Conservation (phyloP, 2,888 invertebrate genomes). For the Ennomos quercinarius region DNA sequence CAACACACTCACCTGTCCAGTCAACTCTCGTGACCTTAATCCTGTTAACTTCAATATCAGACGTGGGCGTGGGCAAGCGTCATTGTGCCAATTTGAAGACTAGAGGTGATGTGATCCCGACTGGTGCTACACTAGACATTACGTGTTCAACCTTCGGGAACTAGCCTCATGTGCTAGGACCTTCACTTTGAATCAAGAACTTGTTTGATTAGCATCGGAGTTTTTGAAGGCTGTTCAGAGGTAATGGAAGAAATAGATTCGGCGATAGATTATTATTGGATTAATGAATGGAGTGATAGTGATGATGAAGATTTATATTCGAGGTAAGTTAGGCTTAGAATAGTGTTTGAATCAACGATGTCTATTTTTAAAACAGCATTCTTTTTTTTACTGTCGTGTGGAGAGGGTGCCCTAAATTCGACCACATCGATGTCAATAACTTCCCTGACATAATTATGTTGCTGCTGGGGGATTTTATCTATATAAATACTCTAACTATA, state of each 20-base stretch:
- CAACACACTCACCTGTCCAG: slow-evolving; percentile 10
- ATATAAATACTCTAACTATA: no score
- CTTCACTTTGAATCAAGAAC: no score
- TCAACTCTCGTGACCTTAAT: slow-evolving; percentile 23
- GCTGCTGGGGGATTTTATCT: no score
- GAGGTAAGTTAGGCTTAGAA: slow-evolving; percentile 36
- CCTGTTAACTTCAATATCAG: slow-evolving; percentile 25
- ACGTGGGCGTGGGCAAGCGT: slow-evolving; percentile 40
- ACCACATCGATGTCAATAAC: no score
- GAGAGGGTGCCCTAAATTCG: no score
- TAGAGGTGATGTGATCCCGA: slow-evolving; percentile 46
- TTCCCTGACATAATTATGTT: no score
- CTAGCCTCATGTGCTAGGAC: slow-evolving; percentile 12
- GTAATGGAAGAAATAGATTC: slow-evolving; percentile 34
- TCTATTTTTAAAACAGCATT: no score
- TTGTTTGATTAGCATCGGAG: background rate
- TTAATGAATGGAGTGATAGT: slow-evolving; percentile 29
- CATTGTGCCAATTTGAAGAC: slow-evolving; percentile 45
- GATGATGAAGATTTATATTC: slow-evolving; percentile 35
- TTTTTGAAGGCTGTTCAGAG: background rate
- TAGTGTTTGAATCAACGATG: no score
- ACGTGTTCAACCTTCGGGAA: slow-evolving; percentile 51
- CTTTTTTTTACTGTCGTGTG: no score
- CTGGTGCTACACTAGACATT: slow-evolving; percentile 28
- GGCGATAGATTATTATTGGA: slow-evolving; percentile 39